These are phyloP conservation scores for Lepus americanus DNA, from an alignment of 2,113 vertebrate genomes.

Conservation along the genomic window DNA sequence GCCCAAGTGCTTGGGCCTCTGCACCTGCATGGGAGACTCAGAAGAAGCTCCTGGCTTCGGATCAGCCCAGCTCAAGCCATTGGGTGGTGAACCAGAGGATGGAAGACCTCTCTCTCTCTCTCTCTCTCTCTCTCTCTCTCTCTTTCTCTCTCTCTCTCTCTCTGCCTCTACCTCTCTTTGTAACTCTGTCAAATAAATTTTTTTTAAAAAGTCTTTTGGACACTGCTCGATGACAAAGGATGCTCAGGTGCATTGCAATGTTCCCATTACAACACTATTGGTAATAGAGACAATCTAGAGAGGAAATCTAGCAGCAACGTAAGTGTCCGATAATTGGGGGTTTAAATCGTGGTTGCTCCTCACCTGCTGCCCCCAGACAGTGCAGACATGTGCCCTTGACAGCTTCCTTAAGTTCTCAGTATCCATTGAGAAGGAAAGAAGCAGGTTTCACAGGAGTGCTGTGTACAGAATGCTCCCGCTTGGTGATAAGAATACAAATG, in stretches of 20 bases:
- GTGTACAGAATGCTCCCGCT: slow-evolving; percentile 79
- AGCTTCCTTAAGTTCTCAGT: slow-evolving; percentile 54
- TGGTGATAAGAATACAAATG: slow-evolving; percentile 83
- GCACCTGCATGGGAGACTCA: too few species aligned
- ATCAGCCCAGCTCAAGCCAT: too few species aligned
- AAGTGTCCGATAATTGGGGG: slow-evolving; percentile 41
- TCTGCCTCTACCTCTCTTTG: too few species aligned
- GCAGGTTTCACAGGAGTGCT: slow-evolving; percentile 78
- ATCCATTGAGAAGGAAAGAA: slow-evolving; percentile 64
- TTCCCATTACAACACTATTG: slow-evolving; percentile 13
- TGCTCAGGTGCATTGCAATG: neutral
- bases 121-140: too few species aligned
- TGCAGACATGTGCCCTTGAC: slow-evolving; percentile 63
- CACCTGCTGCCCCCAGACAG: slow-evolving; percentile 38
- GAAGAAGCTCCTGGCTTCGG: too few species aligned
- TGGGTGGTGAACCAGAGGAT: too few species aligned
- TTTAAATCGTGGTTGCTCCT: slow-evolving; percentile 48
- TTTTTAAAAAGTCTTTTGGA: neutral
- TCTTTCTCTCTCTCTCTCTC: too few species aligned
- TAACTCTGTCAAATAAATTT: too few species aligned
- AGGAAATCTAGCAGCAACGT: slow-evolving; percentile 31
- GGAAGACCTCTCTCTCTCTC: too few species aligned
- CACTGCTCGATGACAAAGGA: neutral
- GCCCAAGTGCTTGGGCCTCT: too few species aligned
- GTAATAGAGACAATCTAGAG: slow-evolving; percentile 26